Conservation (phyloP, 2,888 invertebrate species). For the Cosmia trapezina region DNA sequence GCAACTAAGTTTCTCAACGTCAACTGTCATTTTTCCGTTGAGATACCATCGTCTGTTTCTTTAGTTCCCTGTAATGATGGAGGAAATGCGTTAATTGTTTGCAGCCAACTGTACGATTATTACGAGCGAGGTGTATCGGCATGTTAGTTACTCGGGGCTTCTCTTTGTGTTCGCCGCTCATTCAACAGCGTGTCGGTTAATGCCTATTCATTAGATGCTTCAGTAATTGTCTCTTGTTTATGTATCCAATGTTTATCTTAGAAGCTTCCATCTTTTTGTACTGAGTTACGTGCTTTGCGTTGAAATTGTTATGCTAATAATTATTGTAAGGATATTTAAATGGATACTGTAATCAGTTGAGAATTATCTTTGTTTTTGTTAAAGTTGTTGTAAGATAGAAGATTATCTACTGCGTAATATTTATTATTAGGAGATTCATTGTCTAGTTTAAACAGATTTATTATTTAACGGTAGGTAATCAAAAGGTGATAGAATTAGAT, state of each 20-base stretch:
- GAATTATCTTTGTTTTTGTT: conserved; percentile 23
- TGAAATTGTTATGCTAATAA: conserved; percentile 60
- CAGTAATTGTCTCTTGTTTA: conserved; percentile 71
- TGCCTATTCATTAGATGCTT: conserved; percentile 76
- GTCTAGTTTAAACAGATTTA: not conserved
- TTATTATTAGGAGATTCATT: not conserved
- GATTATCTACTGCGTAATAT: not conserved
- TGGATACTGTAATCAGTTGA: conserved; percentile 7
- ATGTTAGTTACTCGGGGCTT: conserved; percentile 70
- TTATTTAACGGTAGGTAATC: not conserved
- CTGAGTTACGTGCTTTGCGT: conserved; percentile 55
- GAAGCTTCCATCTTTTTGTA: conserved; percentile 61
- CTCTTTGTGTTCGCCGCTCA: conserved; percentile 82
- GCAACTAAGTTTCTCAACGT: conserved; percentile 7
- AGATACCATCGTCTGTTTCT: conserved; percentile 54
- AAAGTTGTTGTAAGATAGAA: not conserved
- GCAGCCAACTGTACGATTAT: conserved; percentile 76
- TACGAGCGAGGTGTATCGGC: conserved; percentile 75
- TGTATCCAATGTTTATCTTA: conserved; percentile 62
- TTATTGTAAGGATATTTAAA: conserved; percentile 53
- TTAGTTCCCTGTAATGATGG: conserved; percentile 64
- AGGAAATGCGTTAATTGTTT: conserved; percentile 81
- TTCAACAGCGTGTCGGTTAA: conserved; percentile 75
- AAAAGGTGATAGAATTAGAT: not conserved
- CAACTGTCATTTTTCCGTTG: conserved; percentile 36